A percentile compares a stretch with the other conserved stretches of the same genome.
These are phyloP conservation scores for Hydroisotoma schaefferi DNA, from an alignment of 2,888 invertebrate genomes.

Conservation along the genomic window DNA sequence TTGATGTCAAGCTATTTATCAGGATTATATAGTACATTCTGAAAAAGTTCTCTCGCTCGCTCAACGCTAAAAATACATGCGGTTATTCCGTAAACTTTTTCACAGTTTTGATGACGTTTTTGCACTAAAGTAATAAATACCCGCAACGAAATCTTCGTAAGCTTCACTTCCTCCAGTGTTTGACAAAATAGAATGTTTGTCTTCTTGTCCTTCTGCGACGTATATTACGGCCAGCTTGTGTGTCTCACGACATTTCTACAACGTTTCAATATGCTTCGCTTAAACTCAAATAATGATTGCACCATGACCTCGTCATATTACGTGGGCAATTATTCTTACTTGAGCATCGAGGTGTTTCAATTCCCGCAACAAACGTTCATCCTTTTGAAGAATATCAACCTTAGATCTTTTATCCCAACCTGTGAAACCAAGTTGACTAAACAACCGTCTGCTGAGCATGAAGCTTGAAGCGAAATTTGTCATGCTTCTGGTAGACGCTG, in stretches of 20 bases:
- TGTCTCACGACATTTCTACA: slow-evolving; percentile 75
- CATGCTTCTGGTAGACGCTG: slow-evolving; percentile 35
- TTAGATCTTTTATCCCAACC: slow-evolving; percentile 83
- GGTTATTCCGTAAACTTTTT: too few relatives aligned
- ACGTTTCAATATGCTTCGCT: neutral
- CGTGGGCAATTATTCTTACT: slow-evolving; percentile 55
- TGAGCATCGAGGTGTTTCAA: slow-evolving; percentile 89
- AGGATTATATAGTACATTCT: neutral
- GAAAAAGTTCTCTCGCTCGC: neutral
- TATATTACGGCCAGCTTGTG: slow-evolving; percentile 98
- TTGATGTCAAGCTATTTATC: neutral
- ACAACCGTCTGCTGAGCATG: slow-evolving; percentile 80
- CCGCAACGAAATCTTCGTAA: slow-evolving; percentile 79
- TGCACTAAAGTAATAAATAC: slow-evolving; percentile 16
- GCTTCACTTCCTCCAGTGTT: slow-evolving; percentile 89
- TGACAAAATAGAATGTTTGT: slow-evolving; percentile 85
- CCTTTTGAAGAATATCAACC: slow-evolving; percentile 79
- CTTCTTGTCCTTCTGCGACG: slow-evolving; percentile 95
- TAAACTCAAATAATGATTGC: neutral
- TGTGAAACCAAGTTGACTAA: slow-evolving; percentile 84
- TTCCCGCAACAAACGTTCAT: slow-evolving; percentile 83
- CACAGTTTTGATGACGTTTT: too few relatives aligned
- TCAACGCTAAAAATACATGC: too few relatives aligned
- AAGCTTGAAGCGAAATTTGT: slow-evolving; percentile 55
- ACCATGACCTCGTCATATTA: too few relatives aligned